These are phyloP conservation scores for Sitta carolinensis DNA, from an alignment of 2,797 vertebrate species.

Conservation along the genomic window DNA sequence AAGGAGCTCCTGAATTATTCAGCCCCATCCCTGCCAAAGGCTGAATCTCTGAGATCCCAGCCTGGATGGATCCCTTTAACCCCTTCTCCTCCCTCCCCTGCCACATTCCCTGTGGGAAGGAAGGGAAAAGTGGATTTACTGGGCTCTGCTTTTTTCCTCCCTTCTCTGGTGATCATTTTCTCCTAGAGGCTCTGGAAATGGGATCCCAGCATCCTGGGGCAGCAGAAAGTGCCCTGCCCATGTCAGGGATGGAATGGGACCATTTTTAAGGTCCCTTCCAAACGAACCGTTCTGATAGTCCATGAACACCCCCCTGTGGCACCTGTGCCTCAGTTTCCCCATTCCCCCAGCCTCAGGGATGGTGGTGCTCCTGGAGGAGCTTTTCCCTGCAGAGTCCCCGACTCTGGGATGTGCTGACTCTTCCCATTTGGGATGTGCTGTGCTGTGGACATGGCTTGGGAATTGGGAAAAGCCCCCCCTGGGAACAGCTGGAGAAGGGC, in stretches of 20 bases:
- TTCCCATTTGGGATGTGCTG: rapidly evolving
- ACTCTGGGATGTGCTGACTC: rapidly evolving
- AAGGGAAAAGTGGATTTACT: not conserved
- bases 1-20: constrained; percentile 55
- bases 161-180: rapidly evolving
- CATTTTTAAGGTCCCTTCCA: not conserved
- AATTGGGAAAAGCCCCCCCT: not conserved
- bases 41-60: not conserved
- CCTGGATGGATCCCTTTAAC: constrained; percentile 19
- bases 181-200: not conserved
- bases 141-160: not conserved
- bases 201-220: not conserved
- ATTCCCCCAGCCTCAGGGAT: rapidly evolving
- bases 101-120: rapidly evolving
- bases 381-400: rapidly evolving
- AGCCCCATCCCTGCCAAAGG: not conserved
- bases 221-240: not conserved
- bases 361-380: not conserved
- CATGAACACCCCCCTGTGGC: not conserved
- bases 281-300: not conserved
- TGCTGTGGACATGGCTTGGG: too few relatives aligned
- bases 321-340: not conserved
- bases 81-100: not conserved
- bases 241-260: not conserved
- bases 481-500: not conserved